Evolutionary conservation across 2,888 invertebrate species (phyloP), one percentile per base, ranked within the genome.

Genomic region (Acanthococcus lagerstroemiae): DNA sequence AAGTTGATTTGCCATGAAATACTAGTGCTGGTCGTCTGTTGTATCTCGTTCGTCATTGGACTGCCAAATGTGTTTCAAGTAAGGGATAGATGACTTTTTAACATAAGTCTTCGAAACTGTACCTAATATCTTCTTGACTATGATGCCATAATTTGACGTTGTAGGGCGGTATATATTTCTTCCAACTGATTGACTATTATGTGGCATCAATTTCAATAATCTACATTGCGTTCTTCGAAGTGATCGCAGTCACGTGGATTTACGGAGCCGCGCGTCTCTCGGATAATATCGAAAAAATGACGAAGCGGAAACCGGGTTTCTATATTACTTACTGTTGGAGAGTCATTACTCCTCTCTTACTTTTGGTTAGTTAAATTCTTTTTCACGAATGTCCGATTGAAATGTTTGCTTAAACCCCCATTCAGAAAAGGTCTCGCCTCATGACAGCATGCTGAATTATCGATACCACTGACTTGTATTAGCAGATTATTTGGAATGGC

Each of bases 161-260:
- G 45, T 74, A 87, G 85, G 90, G 92, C 70, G 94, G 94, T 70
- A 92, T 93, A 76, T 94, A 88, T 75, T 86, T 88, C 74, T 91
- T 94, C 76, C 92, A 92, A 79, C 76, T 95, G 70, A 88, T 95
- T 81, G 94, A 94, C 75, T 90, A 90, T 74, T 95, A 92, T 75
- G 90, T 93, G n/a, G 91, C 92, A 19, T 89, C 90, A 52, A 86
- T 93, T 72, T 90, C 93, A 65, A 88, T 94, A 61, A 88, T 94
- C 79, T 93, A 91, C 75, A 81, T 94, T 70, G 93, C 94, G 37
- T 93, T 95, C 77, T 93, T 94, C 74, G 94, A 95, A 81, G 87
- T 92, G 57, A 87, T 93, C 63, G 94, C 88, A 7, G 85, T 95
- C 68, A 85, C 90, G 4, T 95, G 94, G 93, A 87, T 91, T 74